A percentile compares a stretch with the other conserved stretches of the same genome.
Evolutionary conservation across 2,797 vertebrate species (phyloP).

Genomic region (Acropternis orthonyx): DNA sequence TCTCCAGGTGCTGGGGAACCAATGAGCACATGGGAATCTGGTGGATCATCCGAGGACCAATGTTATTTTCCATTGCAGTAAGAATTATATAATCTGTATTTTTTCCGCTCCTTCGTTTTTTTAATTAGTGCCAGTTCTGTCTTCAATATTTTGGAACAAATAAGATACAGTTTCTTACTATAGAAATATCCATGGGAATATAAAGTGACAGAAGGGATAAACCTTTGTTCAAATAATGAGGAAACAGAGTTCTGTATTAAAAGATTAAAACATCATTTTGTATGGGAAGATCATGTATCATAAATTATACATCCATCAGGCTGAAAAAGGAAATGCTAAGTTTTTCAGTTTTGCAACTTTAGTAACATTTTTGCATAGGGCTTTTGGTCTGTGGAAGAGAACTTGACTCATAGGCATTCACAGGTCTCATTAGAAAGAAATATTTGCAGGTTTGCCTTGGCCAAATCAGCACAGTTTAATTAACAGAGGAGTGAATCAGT

Average conservation of each 20-base stretch:
- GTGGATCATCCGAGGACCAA: constrained; percentile 94
- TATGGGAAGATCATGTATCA: not conserved
- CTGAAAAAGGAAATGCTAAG: not conserved
- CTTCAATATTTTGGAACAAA: not conserved
- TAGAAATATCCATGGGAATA: not conserved
- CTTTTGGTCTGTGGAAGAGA: not conserved
- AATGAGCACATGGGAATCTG: constrained; percentile 85
- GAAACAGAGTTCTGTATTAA: not conserved
- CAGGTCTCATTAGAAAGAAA: not conserved
- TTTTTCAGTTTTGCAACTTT: not conserved
- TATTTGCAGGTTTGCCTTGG: not conserved
- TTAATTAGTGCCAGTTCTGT: not conserved
- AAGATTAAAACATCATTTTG: not conserved
- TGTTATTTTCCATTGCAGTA: constrained; percentile 86
- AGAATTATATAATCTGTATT: constrained; percentile 60
- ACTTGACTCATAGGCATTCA: not conserved
- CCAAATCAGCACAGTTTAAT: not conserved
- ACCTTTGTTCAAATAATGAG: not conserved
- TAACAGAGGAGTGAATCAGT: not conserved
- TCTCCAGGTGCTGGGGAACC: constrained; percentile 86
- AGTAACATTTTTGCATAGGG: not conserved
- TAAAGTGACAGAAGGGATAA: not conserved
- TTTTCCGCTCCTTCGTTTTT: not conserved
- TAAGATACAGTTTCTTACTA: not conserved
- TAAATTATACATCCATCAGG: rapidly evolving